Evolutionary conservation across 2,113 vertebrate species (phyloP).

Genomic region (Oncorhynchus tshawytscha): DNA sequence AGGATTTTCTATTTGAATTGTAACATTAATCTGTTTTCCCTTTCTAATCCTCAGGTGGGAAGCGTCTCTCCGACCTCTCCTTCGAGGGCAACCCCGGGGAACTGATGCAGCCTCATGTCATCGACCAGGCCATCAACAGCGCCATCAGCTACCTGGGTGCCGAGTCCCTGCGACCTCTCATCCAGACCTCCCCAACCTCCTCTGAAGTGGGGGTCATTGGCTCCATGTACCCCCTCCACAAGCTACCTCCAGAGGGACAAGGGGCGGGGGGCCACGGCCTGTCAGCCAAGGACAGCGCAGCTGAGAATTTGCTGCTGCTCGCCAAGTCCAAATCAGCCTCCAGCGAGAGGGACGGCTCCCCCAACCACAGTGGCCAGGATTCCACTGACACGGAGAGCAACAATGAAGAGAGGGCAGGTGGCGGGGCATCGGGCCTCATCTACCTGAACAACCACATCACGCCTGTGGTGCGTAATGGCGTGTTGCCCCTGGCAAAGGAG

Average conservation of each 20-base stretch:
- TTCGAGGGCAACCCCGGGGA: slow-evolving; percentile 82
- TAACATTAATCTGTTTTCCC: slow-evolving; percentile 20
- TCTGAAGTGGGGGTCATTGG: slow-evolving; percentile 80
- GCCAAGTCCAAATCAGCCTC: slow-evolving; percentile 92
- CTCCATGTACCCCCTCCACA: slow-evolving; percentile 87
- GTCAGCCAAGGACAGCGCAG: slow-evolving; percentile 86
- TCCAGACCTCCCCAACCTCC: slow-evolving; percentile 88
- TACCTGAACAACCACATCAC: slow-evolving; percentile 94
- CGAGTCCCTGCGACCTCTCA: slow-evolving; percentile 91
- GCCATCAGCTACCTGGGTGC: slow-evolving; percentile 97
- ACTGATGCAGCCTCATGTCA: slow-evolving; percentile 93
- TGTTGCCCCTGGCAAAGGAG: slow-evolving; percentile 86
- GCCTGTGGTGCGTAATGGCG: slow-evolving; percentile 85
- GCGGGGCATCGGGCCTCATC: slow-evolving; percentile 81
- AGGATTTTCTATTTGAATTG: neutral
- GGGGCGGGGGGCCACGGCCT: slow-evolving; percentile 62
- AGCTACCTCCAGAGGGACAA: slow-evolving; percentile 71
- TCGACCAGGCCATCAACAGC: slow-evolving; percentile 98
- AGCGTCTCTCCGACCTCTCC: slow-evolving; percentile 86
- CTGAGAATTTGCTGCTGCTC: slow-evolving; percentile 92
- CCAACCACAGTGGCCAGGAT: slow-evolving; percentile 95
- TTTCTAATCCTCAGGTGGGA: slow-evolving; percentile 80
- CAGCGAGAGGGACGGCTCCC: slow-evolving; percentile 90
- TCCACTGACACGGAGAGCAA: slow-evolving; percentile 98
- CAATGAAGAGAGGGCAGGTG: slow-evolving; percentile 80